Percentiles rank a stretch among this genome's conserved stretches.
Conservation (phyloP, 2,888 invertebrate genomes). For the Hydriomena furcata region DNA sequence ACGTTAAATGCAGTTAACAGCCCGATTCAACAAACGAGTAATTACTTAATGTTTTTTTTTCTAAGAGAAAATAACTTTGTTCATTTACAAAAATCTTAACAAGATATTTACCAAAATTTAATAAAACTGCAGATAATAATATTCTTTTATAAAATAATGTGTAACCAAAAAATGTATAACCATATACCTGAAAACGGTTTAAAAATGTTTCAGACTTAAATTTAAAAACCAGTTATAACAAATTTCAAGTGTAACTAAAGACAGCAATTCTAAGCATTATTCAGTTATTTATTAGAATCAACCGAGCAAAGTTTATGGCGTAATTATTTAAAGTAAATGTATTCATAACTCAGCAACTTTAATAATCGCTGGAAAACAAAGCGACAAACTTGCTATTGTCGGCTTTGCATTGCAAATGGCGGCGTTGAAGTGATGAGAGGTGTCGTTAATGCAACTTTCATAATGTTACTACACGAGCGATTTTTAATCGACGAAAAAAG, state of each 20-base stretch:
- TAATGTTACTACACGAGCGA: slow-evolving; percentile 14
- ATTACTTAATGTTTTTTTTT: too few species aligned
- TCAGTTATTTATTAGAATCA: slow-evolving; percentile 16
- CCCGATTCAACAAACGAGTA: too few species aligned
- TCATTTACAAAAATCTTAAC: too few species aligned
- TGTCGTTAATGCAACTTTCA: slow-evolving; percentile 14
- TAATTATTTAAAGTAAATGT: slow-evolving; percentile 18
- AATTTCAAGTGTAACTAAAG: not conserved
- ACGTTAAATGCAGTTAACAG: too few species aligned
- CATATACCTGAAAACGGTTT: too few species aligned
- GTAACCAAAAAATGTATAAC: too few species aligned
- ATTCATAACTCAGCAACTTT: slow-evolving; percentile 31
- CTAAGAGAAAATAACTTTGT: too few species aligned
- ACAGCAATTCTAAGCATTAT: slow-evolving; percentile 1
- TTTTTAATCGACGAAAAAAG: not conserved
- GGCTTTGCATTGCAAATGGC: slow-evolving; percentile 34
- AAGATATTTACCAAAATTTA: too few species aligned
- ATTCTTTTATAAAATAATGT: too few species aligned
- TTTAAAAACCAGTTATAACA: slow-evolving; percentile 2
- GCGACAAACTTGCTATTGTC: slow-evolving; percentile 28
- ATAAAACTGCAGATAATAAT: too few species aligned
- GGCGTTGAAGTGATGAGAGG: slow-evolving; percentile 27
- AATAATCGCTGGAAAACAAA: slow-evolving; percentile 37
- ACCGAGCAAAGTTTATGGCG: slow-evolving; percentile 27
- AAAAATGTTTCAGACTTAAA: not conserved